These are phyloP conservation scores for Squalus acanthias DNA, from an alignment of 2,797 vertebrate genomes.

Conservation along the genomic window DNA sequence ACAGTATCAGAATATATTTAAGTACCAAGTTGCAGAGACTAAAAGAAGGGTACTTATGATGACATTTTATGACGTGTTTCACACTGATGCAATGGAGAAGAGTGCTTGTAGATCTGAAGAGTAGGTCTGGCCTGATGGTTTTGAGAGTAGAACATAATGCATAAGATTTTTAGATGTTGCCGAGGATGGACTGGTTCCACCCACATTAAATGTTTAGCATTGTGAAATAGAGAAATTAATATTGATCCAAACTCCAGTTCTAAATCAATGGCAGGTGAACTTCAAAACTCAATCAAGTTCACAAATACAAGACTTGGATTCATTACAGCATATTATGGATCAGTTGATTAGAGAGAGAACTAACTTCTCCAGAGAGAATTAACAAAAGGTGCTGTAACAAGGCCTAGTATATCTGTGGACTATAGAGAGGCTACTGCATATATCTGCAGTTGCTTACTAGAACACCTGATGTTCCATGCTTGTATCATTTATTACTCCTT, in stretches of 20 bases:
- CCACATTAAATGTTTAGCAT: neutral
- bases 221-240: neutral
- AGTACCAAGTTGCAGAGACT: neutral
- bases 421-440: neutral
- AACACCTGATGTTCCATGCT: neutral
- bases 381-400: neutral
- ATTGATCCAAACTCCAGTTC: neutral
- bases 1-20: neutral
- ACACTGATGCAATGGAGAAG: neutral
- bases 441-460: neutral
- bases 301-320: neutral
- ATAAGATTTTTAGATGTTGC: neutral
- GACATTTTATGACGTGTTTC: neutral
- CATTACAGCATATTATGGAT: neutral
- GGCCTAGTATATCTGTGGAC: neutral
- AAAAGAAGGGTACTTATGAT: neutral
- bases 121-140: neutral
- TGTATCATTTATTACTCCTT: neutral
- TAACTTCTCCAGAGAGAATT: neutral
- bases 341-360: neutral
- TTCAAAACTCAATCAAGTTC: neutral
- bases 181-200: too few relatives aligned
- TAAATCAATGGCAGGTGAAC: neutral
- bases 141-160: slow-evolving; percentile 5
- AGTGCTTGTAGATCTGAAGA: neutral